A percentile compares a stretch with the other conserved stretches of the same genome.
These are phyloP conservation scores for Coelogynopora nodosa DNA, from an alignment of 2,888 invertebrate genomes.

Conservation along the genomic window DNA sequence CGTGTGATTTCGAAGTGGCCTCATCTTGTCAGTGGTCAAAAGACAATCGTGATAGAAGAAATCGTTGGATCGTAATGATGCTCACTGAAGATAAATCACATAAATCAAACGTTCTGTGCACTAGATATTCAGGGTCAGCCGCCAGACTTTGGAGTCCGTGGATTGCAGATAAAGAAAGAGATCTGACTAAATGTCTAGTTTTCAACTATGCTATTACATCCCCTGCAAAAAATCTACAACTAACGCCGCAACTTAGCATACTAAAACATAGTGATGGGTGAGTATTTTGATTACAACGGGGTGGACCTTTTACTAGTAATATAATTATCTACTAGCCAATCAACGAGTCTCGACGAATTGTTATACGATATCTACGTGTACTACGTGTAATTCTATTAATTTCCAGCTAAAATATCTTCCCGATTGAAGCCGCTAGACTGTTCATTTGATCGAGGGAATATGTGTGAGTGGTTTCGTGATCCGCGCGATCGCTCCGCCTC, in stretches of 20 bases:
- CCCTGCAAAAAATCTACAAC: not conserved
- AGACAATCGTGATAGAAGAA: not conserved
- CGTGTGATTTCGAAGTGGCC: not conserved
- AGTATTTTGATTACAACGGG: not conserved
- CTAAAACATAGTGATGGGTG: slow-evolving; percentile 21
- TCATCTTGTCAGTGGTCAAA: slow-evolving; percentile 7
- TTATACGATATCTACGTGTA: not conserved
- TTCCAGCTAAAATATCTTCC: not conserved
- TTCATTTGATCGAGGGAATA: not conserved
- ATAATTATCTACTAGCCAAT: not conserved
- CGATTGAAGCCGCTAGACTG: not conserved
- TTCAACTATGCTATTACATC: slow-evolving; percentile 17
- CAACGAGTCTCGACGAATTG: not conserved
- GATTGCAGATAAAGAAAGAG: slow-evolving; percentile 5
- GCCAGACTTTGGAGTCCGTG: slow-evolving; percentile 39
- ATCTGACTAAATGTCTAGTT: not conserved
- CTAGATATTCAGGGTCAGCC: not conserved
- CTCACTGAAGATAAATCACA: not conserved
- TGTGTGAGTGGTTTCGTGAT: slow-evolving; percentile 32
- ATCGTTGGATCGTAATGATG: slow-evolving; percentile 1
- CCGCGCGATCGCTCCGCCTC: slow-evolving; percentile 1
- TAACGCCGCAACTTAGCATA: not conserved
- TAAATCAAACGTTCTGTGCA: not conserved
- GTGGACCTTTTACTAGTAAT: not conserved
- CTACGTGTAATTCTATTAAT: not conserved